Percentiles rank a stretch among this genome's conserved stretches.
phyloP scores from a whole-genome alignment of 2,888 invertebrate genomes.

The Cynaeus angustus region DNA sequence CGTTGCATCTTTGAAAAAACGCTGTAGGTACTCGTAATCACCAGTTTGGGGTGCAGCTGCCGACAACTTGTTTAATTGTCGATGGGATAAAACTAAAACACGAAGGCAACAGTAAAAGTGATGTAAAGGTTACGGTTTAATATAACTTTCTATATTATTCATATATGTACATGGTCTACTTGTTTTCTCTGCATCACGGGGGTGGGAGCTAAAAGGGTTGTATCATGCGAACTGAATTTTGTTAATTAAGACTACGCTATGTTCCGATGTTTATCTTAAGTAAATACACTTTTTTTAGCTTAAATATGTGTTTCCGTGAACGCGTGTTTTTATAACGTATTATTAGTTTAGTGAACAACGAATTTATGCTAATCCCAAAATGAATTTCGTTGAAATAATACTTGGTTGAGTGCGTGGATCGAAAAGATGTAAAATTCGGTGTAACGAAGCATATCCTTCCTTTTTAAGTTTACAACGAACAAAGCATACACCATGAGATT shows the following conservation, averaged over 20 bases:
- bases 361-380: too few species aligned
- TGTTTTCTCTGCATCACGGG: neutral
- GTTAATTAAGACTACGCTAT: too few species aligned
- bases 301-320: too few species aligned
- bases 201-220: neutral
- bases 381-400: too few species aligned
- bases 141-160: conserved; percentile 8
- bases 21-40: neutral
- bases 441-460: neutral
- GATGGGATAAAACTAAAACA: neutral
- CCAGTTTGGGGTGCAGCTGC: neutral
- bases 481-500: neutral
- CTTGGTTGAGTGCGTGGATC: too few species aligned
- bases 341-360: too few species aligned
- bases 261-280: too few species aligned
- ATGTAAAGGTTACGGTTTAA: conserved; percentile 5
- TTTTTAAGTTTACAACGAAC: too few species aligned
- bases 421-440: neutral
- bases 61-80: neutral
- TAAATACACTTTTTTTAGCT: too few species aligned
- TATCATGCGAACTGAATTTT: neutral
- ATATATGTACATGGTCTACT: neutral
- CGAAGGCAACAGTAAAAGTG: neutral
- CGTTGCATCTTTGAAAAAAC: neutral
- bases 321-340: too few species aligned